These are phyloP conservation scores for Plodia interpunctella DNA, from an alignment of 1,140 invertebrate species.

Conservation along the genomic window DNA sequence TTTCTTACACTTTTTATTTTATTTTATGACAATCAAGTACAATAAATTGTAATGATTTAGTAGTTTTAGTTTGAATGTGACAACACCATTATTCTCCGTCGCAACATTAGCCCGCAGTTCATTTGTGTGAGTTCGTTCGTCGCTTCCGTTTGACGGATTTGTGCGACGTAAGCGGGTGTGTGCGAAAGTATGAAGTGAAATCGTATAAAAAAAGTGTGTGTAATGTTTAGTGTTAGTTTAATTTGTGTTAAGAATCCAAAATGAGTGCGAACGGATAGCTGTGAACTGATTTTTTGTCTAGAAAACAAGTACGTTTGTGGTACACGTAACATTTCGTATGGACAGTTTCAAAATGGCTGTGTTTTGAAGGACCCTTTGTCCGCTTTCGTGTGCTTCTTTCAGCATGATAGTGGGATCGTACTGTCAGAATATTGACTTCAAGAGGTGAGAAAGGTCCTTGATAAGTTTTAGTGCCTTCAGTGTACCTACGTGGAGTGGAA, in stretches of 20 bases:
- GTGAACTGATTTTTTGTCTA: conserved; percentile 37
- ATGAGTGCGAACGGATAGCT: conserved; percentile 74
- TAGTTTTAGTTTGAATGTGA: conserved; percentile 15
- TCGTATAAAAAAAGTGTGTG: conserved; percentile 74
- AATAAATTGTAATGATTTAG: neutral
- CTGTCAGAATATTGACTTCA: conserved; percentile 66
- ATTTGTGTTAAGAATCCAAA: conserved; percentile 70
- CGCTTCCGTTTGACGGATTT: conserved; percentile 63
- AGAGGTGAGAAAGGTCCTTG: conserved; percentile 62
- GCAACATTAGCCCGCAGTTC: conserved; percentile 44
- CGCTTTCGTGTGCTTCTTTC: conserved; percentile 70
- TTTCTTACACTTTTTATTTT: no score
- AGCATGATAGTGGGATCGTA: conserved; percentile 75
- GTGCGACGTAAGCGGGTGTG: conserved; percentile 72
- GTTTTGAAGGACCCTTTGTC: conserved; percentile 78
- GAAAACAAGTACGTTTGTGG: conserved; percentile 51
- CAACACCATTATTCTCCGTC: conserved; percentile 39
- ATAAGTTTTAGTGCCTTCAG: conserved; percentile 29
- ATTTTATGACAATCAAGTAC: no score
- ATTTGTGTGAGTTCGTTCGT: conserved; percentile 68
- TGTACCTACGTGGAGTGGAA: conserved; percentile 51
- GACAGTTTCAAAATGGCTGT: conserved; percentile 78
- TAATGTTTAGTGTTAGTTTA: conserved; percentile 76
- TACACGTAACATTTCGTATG: conserved; percentile 70
- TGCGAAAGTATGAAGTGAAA: conserved; percentile 77